Percentiles rank a stretch among this genome's conserved stretches.
Conservation (phyloP, 35 echinoderm and acorn worm genomes). For the Amphiura filiformis region DNA sequence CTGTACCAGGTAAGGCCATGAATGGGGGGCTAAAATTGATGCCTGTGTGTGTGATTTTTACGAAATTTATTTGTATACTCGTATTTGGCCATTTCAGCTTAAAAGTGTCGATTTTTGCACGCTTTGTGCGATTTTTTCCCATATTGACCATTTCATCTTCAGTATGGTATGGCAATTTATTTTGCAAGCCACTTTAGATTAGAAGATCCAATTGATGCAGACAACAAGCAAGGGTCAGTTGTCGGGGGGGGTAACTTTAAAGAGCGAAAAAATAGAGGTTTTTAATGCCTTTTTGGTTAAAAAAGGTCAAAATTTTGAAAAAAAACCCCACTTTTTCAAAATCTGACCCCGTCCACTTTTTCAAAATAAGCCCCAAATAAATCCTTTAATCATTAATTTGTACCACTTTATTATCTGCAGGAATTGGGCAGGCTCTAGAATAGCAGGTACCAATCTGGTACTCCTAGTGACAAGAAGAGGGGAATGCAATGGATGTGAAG, state of each 20-base stretch:
- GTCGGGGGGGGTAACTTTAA: too few relatives aligned
- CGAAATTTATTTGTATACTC: not conserved
- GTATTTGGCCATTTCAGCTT: not conserved
- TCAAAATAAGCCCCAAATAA: not conserved
- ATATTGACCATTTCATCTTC: too few relatives aligned
- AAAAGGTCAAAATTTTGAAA: too few relatives aligned
- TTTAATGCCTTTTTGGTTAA: too few relatives aligned
- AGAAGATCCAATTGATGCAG: too few relatives aligned
- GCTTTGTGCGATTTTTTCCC: too few relatives aligned
- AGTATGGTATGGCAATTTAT: too few relatives aligned
- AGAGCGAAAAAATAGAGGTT: too few relatives aligned
- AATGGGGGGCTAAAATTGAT: not conserved
- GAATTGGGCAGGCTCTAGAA: conserved; percentile 27
- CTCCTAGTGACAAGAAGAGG: conserved; percentile 21
- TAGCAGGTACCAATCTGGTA: conserved; percentile 56
- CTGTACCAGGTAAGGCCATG: not conserved
- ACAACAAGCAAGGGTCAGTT: too few relatives aligned
- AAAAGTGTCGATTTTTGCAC: too few relatives aligned
- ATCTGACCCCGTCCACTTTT: not conserved
- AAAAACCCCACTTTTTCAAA: not conserved
- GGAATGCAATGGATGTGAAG: conserved; percentile 3
- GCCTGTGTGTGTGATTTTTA: not conserved
- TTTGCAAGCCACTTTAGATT: too few relatives aligned
- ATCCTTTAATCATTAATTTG: not conserved
- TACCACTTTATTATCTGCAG: conserved; percentile 22